These are phyloP conservation scores for Ophonus ardosiacus DNA, from an alignment of 2,888 invertebrate genomes.

Conservation along the genomic window DNA sequence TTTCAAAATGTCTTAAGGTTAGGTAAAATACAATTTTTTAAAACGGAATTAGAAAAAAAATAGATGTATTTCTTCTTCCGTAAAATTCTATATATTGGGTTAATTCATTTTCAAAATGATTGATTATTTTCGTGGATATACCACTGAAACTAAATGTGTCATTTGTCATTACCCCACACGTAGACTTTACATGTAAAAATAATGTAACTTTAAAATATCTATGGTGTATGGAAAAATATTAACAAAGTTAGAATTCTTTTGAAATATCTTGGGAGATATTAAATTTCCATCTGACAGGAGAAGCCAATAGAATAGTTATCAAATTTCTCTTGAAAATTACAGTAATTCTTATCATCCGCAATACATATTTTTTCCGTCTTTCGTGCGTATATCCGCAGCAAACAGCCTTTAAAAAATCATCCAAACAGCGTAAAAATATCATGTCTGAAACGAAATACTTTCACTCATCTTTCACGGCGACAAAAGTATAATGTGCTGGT, in stretches of 20 bases:
- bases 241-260: background rate
- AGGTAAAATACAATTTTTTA: too few relatives aligned
- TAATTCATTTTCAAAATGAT: too few relatives aligned
- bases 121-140: too few relatives aligned
- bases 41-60: too few relatives aligned
- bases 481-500: conserved; percentile 54
- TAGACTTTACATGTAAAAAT: too few relatives aligned
- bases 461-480: conserved; percentile 38
- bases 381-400: background rate
- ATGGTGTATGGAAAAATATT: background rate
- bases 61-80: too few relatives aligned
- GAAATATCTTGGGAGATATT: background rate
- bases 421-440: conserved; percentile 10
- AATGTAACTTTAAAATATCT: background rate
- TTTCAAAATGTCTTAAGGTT: too few relatives aligned
- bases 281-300: background rate
- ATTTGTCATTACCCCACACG: too few relatives aligned
- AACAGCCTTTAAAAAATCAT: conserved; percentile 19
- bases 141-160: too few relatives aligned
- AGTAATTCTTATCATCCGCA: background rate
- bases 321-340: background rate
- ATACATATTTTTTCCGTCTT: background rate
- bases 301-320: background rate
- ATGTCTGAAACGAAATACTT: conserved; percentile 41
- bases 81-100: too few relatives aligned